Evolutionary conservation across 2,797 vertebrate species (phyloP).

Genomic region (Lithobates sylvaticus): DNA sequence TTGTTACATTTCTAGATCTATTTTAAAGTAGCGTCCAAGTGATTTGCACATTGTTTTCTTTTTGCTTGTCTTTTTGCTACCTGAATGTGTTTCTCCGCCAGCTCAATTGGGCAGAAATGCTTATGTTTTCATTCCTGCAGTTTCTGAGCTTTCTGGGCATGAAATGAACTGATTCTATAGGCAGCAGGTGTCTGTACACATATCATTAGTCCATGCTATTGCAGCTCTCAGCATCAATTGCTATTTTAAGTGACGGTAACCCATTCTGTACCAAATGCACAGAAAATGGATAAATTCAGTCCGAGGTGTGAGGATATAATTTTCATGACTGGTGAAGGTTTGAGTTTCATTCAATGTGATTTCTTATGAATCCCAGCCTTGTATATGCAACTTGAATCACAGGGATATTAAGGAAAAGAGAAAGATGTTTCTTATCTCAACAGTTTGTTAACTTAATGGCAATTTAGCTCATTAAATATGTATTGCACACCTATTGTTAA

Average conservation of each 20-base stretch:
- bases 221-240: slow-evolving; percentile 37
- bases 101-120: slow-evolving; percentile 53
- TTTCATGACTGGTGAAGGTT: no score
- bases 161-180: slow-evolving; percentile 61
- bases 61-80: slow-evolving; percentile 55
- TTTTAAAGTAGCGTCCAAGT: slow-evolving; percentile 49
- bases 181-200: slow-evolving; percentile 69
- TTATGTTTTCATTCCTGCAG: slow-evolving; percentile 52
- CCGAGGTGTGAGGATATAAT: no score
- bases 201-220: slow-evolving; percentile 61
- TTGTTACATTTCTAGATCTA: slow-evolving; percentile 5
- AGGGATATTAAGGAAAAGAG: no score
- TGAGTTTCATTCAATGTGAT: no score
- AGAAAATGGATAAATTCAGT: no score
- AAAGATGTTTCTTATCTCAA: no score
- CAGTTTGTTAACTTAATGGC: no score
- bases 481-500: no score
- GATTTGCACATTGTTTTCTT: slow-evolving; percentile 62
- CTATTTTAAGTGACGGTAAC: slow-evolving; percentile 47
- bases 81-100: slow-evolving; percentile 60
- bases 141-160: slow-evolving; percentile 60
- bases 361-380: no score
- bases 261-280: background rate
- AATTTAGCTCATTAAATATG: no score
- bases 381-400: no score